Evolutionary conservation across 1,140 invertebrate genomes (phyloP).

Genomic region (Nephila pilipes): DNA sequence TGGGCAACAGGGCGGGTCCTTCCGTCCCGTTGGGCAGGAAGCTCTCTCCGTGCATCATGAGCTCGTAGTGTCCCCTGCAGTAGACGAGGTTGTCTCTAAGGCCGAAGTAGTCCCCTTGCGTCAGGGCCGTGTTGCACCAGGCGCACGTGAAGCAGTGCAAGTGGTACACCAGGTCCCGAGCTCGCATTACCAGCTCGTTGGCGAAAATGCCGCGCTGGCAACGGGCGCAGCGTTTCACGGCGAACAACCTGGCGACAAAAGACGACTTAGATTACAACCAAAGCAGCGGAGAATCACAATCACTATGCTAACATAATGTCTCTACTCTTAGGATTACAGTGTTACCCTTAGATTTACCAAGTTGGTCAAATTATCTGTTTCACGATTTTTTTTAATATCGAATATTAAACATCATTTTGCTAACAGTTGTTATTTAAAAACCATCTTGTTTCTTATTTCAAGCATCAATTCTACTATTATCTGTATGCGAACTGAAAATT

Average conservation of each 20-base stretch:
- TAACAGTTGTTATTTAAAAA: no score
- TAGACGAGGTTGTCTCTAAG: constrained; percentile 81
- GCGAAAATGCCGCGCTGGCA: constrained; percentile 91
- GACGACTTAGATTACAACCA: no score
- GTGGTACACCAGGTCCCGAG: constrained; percentile 92
- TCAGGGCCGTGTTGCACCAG: constrained; percentile 87
- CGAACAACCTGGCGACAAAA: constrained; percentile 81
- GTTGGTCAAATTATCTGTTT: no score
- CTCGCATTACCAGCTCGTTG: constrained; percentile 96
- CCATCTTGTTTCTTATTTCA: no score
- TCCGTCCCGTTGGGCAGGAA: constrained; percentile 27
- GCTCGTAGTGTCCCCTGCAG: constrained; percentile 82
- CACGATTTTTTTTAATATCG: no score
- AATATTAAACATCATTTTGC: no score
- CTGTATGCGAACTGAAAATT: no score
- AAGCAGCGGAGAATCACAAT: no score
- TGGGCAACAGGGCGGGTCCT: constrained; percentile 41
- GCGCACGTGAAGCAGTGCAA: constrained; percentile 94
- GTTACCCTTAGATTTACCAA: no score
- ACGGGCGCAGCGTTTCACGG: constrained; percentile 88
- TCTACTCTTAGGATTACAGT: no score
- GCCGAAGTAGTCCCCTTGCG: constrained; percentile 92
- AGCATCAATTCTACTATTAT: no score
- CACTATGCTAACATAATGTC: no score
- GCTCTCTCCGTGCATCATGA: constrained; percentile 76